Conservation (phyloP, 1,140 invertebrate species). For the Glossosoma conforme region DNA sequence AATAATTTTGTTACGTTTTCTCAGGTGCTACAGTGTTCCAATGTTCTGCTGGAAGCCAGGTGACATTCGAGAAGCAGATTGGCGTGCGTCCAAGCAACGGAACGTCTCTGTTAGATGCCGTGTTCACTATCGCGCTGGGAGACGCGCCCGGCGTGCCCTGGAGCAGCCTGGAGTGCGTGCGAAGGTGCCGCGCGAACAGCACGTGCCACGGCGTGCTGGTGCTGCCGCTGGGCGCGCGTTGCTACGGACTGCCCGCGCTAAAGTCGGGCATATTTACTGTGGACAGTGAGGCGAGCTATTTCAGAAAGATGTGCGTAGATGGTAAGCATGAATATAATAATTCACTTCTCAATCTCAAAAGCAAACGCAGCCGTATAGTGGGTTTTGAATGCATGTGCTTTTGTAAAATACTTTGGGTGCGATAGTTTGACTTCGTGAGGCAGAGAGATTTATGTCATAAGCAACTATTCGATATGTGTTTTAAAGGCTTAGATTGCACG, state of each 20-base stretch:
- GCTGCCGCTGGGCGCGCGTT: conserved; percentile 15
- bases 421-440: no score
- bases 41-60: conserved; percentile 9
- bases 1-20: no score
- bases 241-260: conserved; percentile 29
- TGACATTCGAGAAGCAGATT: conserved; percentile 25
- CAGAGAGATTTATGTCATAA: no score
- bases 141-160: conserved; percentile 11
- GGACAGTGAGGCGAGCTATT: conserved; percentile 43
- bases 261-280: conserved; percentile 32
- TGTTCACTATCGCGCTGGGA: conserved; percentile 18
- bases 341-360: no score
- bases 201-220: conserved; percentile 21
- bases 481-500: no score
- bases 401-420: no score
- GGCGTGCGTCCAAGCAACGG: conserved; percentile 10
- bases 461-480: no score
- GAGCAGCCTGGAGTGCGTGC: conserved; percentile 40
- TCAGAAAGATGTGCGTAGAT: conserved; percentile 43
- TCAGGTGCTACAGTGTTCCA: conserved; percentile 14
- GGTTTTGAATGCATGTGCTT: no score
- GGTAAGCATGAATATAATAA: no score
- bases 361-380: no score
- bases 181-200: conserved; percentile 25
- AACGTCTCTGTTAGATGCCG: not conserved